Evolutionary conservation across 1,140 invertebrate genomes (phyloP).

Genomic region (Temnothorax longispinosus): DNA sequence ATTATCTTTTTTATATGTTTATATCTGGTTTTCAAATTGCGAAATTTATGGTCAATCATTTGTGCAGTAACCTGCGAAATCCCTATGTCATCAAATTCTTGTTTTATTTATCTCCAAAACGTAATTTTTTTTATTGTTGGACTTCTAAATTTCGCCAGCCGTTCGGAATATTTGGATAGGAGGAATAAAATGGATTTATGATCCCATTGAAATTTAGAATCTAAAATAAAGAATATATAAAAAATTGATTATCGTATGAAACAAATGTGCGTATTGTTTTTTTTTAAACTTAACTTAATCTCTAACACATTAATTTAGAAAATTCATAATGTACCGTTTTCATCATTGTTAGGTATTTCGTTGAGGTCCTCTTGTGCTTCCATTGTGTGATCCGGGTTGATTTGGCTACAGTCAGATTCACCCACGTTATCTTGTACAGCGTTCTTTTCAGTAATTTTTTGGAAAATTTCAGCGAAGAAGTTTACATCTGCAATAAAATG

Average conservation of each 20-base stretch:
- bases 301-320: neutral
- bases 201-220: neutral
- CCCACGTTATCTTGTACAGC: too few relatives aligned
- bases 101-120: neutral
- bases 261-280: neutral
- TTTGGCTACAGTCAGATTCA: too few relatives aligned
- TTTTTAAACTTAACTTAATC: neutral
- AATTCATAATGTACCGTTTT: slow-evolving; percentile 1
- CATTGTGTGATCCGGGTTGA: too few relatives aligned
- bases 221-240: neutral
- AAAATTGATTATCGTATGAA: neutral
- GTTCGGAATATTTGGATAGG: neutral
- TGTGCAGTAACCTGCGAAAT: neutral
- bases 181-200: neutral
- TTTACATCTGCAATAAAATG: too few relatives aligned
- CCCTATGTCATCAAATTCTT: neutral
- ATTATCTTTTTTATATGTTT: too few relatives aligned
- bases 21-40: too few relatives aligned
- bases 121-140: neutral
- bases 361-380: neutral
- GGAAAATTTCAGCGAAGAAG: too few relatives aligned
- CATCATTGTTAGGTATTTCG: neutral
- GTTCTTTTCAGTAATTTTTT: too few relatives aligned
- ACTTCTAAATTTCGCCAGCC: neutral
- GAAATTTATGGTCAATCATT: too few relatives aligned